phyloP scores from a whole-genome alignment of 1,140 invertebrate species.

The Scylla paramamosain region DNA sequence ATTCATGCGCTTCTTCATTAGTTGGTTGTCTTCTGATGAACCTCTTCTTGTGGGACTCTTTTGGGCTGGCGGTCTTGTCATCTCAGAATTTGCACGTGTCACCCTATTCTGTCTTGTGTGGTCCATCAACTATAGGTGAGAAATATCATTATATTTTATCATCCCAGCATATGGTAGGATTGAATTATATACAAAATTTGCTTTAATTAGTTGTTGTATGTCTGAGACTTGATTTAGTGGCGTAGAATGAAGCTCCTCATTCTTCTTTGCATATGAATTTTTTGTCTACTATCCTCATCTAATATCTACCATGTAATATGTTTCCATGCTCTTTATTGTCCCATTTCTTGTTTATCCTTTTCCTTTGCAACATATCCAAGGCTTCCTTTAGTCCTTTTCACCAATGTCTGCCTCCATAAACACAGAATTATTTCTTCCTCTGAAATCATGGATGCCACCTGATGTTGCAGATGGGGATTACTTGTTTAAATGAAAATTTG shows the following conservation, averaged over 20 bases:
- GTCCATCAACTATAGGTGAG: slow-evolving; percentile 83
- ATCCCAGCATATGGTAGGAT: not conserved
- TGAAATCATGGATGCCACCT: too few relatives aligned
- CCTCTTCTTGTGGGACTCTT: slow-evolving; percentile 80
- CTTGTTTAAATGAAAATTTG: too few relatives aligned
- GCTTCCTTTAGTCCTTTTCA: too few relatives aligned
- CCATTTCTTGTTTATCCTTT: too few relatives aligned
- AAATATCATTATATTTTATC: slow-evolving; percentile 38
- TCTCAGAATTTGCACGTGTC: slow-evolving; percentile 83
- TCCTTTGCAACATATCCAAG: too few relatives aligned
- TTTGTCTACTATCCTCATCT: not conserved
- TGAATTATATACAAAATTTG: not conserved
- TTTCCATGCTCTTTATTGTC: too few relatives aligned
- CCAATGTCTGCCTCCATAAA: too few relatives aligned
- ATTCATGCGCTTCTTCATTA: slow-evolving; percentile 83
- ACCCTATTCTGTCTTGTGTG: slow-evolving; percentile 84
- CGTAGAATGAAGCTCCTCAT: not conserved
- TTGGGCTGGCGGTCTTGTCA: slow-evolving; percentile 82
- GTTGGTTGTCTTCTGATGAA: slow-evolving; percentile 81
- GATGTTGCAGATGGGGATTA: too few relatives aligned
- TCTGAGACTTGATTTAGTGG: not conserved
- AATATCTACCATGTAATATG: not conserved
- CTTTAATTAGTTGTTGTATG: not conserved
- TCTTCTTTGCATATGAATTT: not conserved
- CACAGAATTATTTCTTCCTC: too few relatives aligned